Conservation (phyloP, 2,888 invertebrate genomes). For the Iselma pallidipennis region DNA sequence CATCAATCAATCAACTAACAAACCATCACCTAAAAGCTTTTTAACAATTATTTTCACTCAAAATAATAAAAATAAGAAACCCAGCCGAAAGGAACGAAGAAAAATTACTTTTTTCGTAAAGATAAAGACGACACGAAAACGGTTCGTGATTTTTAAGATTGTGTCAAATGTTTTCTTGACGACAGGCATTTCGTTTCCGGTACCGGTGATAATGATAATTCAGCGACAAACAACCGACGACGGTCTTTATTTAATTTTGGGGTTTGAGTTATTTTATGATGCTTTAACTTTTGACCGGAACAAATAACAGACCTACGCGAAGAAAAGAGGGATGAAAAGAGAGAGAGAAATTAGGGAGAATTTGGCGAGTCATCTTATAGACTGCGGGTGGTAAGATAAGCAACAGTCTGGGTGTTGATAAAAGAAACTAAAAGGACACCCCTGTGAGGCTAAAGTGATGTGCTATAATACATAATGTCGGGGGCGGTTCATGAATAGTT, state of each 20-base stretch:
- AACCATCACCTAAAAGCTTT: not conserved
- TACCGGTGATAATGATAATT: constrained; percentile 34
- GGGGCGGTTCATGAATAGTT: not conserved
- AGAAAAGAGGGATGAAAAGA: not conserved
- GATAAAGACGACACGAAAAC: constrained; percentile 12
- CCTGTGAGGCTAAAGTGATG: constrained; percentile 23
- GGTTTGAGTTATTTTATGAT: constrained; percentile 12
- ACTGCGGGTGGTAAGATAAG: constrained; percentile 48
- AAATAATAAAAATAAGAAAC: not conserved
- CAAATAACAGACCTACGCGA: constrained; percentile 29
- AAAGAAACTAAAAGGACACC: constrained; percentile 47
- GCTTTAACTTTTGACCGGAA: constrained; percentile 30
- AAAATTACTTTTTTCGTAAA: constrained; percentile 11
- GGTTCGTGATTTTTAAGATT: constrained; percentile 26
- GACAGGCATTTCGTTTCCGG: constrained; percentile 29
- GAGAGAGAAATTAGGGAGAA: constrained; percentile 22
- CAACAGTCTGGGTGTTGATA: constrained; percentile 46
- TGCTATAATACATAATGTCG: constrained; percentile 19
- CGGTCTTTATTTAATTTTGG: constrained; percentile 30
- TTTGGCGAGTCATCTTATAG: constrained; percentile 39
- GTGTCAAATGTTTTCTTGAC: constrained; percentile 31
- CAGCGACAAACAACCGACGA: constrained; percentile 29
- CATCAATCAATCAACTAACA: not conserved
- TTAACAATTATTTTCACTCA: too few relatives aligned
- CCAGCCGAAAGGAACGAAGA: not conserved